A percentile compares a stretch with the other conserved stretches of the same genome.
Conservation (phyloP, 2,888 invertebrate genomes). For the Strigamia transsilvanica region DNA sequence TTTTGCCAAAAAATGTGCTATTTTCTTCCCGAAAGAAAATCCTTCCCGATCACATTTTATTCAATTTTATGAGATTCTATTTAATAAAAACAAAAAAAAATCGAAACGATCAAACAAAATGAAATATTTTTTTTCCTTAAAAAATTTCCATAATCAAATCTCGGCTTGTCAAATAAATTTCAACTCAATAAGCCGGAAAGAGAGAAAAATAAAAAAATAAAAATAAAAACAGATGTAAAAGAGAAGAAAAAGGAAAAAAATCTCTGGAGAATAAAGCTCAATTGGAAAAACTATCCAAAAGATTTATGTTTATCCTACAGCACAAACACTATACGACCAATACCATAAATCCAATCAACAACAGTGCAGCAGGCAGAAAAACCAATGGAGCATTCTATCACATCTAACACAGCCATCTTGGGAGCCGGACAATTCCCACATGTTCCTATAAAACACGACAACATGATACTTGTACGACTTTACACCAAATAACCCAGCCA, state of each 20-base stretch:
- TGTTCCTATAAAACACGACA: constrained; percentile 34
- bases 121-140: neutral
- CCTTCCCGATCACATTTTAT: neutral
- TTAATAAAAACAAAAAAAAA: neutral
- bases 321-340: constrained; percentile 43
- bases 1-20: neutral
- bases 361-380: constrained; percentile 45
- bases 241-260: neutral
- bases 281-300: constrained; percentile 36
- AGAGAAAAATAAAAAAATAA: neutral
- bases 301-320: constrained; percentile 33
- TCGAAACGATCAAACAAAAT: constrained; percentile 1
- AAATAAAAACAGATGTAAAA: neutral
- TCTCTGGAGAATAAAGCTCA: constrained; percentile 11
- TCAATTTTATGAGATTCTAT: neutral
- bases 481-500: constrained; percentile 21
- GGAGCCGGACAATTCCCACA: constrained; percentile 21
- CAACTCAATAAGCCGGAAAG: neutral
- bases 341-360: constrained; percentile 47
- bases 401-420: constrained; percentile 33
- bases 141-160: constrained; percentile 16
- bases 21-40: neutral
- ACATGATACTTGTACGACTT: neutral
- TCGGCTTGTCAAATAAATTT: neutral
- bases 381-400: constrained; percentile 45